A percentile compares a stretch with the other conserved stretches of the same genome.
These are phyloP conservation scores for Daktulosphaira vitifoliae DNA, from an alignment of 1,140 invertebrate species.

Conservation along the genomic window DNA sequence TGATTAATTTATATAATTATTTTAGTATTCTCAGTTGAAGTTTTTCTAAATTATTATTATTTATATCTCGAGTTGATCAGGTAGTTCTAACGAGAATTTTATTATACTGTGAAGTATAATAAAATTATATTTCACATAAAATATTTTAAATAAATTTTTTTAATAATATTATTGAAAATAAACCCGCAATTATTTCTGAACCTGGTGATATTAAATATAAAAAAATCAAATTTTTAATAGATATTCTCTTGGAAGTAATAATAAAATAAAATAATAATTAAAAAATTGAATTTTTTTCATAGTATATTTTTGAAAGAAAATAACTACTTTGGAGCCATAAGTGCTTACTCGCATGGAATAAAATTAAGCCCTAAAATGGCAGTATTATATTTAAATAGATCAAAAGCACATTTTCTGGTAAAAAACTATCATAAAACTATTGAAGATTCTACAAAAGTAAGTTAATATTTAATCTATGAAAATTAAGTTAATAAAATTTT, in stretches of 20 bases:
- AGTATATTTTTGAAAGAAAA: constrained; percentile 62
- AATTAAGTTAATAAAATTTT: not conserved
- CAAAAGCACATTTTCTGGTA: constrained; percentile 63
- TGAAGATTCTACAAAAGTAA: constrained; percentile 54
- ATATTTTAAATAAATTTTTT: not conserved
- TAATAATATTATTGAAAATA: no score
- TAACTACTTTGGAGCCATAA: constrained; percentile 70
- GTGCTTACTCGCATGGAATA: constrained; percentile 70
- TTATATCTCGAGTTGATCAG: no score
- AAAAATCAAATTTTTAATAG: no score
- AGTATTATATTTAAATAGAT: constrained; percentile 63
- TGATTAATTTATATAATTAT: no score
- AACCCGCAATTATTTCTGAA: no score
- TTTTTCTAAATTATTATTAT: no score
- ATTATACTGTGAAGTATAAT: no score
- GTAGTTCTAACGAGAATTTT: no score
- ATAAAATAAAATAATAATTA: no score
- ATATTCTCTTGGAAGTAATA: no score
- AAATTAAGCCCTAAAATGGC: constrained; percentile 62
- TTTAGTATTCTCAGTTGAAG: no score
- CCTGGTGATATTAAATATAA: no score
- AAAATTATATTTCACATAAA: not conserved
- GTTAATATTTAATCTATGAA: not conserved
- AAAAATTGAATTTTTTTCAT: constrained; percentile 35
- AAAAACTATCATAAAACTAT: constrained; percentile 63